These are phyloP conservation scores for Corythoichthys intestinalis DNA, from an alignment of 2,113 vertebrate species.

Conservation along the genomic window DNA sequence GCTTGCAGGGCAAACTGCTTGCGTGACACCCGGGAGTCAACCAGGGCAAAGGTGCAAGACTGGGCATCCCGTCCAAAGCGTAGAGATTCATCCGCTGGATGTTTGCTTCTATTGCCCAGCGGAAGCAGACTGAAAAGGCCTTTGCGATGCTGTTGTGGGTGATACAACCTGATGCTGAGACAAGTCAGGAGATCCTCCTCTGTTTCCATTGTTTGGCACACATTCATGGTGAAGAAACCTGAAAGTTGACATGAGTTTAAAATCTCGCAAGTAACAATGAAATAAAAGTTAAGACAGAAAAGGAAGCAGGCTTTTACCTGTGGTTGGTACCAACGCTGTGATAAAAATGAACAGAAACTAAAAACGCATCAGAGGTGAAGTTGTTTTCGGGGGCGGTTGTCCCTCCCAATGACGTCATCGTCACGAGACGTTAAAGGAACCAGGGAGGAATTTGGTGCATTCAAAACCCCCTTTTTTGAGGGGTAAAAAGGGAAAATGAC, in stretches of 20 bases:
- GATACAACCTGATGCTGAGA: conserved; percentile 80
- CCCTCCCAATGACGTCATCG: not conserved
- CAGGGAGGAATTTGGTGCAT: not conserved
- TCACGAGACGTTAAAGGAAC: too few relatives aligned
- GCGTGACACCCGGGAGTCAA: conserved; percentile 78
- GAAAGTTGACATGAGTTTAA: too few relatives aligned
- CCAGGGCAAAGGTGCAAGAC: conserved; percentile 72
- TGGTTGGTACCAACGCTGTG: too few relatives aligned
- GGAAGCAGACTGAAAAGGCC: conserved; percentile 69
- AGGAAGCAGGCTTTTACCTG: not conserved
- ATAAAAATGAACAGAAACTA: too few relatives aligned
- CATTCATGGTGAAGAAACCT: conserved; percentile 30
- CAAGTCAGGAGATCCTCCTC: conserved; percentile 80
- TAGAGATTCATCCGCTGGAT: conserved; percentile 70
- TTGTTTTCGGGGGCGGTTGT: not conserved
- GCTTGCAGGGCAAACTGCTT: conserved; percentile 81
- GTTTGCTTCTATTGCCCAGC: conserved; percentile 50
- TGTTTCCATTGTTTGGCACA: conserved; percentile 75
- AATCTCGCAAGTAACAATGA: not conserved
- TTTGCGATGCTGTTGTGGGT: conserved; percentile 72
- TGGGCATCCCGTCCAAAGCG: conserved; percentile 79
- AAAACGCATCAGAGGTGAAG: too few relatives aligned
- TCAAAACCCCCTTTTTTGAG: not conserved
- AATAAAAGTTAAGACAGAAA: not conserved
- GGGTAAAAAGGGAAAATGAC: too few relatives aligned